Percentiles rank a stretch among this genome's conserved stretches.
Evolutionary conservation across 1,140 invertebrate genomes (phyloP).

Genomic region (Holotrichia oblita): DNA sequence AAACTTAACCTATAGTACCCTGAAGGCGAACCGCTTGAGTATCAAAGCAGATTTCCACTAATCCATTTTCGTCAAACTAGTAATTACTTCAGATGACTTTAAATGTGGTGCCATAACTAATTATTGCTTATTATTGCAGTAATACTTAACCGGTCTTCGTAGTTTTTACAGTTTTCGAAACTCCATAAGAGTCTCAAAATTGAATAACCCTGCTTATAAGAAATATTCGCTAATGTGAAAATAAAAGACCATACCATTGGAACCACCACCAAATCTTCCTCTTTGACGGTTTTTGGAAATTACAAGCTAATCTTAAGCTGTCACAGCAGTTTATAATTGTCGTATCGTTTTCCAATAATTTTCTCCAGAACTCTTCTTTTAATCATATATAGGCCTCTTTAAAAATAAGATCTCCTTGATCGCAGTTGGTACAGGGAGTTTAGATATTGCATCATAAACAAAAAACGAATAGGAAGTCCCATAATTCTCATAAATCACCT

Average conservation of each 20-base stretch:
- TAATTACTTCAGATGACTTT: too few species aligned
- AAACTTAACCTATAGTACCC: too few species aligned
- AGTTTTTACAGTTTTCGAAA: too few species aligned
- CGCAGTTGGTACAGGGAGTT: not conserved
- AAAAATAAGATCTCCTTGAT: not conserved
- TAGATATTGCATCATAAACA: conserved; percentile 1
- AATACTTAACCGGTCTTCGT: too few species aligned
- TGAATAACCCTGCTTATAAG: too few species aligned
- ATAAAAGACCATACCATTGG: not conserved
- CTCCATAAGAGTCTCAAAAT: too few species aligned
- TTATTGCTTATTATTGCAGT: too few species aligned
- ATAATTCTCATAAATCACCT: not conserved
- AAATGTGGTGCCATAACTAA: too few species aligned
- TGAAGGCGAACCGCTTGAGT: too few species aligned
- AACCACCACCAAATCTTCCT: not conserved
- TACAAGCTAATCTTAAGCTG: not conserved
- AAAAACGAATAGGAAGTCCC: not conserved
- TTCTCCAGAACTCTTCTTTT: not conserved
- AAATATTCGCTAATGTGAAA: too few species aligned
- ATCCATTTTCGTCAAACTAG: too few species aligned
- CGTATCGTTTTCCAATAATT: not conserved
- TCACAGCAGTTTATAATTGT: not conserved
- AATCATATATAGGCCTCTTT: not conserved
- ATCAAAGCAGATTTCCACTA: too few species aligned
- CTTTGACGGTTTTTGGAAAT: not conserved